These are phyloP conservation scores for Carollia perspicillata DNA, from an alignment of 2,113 vertebrate species.

Conservation along the genomic window DNA sequence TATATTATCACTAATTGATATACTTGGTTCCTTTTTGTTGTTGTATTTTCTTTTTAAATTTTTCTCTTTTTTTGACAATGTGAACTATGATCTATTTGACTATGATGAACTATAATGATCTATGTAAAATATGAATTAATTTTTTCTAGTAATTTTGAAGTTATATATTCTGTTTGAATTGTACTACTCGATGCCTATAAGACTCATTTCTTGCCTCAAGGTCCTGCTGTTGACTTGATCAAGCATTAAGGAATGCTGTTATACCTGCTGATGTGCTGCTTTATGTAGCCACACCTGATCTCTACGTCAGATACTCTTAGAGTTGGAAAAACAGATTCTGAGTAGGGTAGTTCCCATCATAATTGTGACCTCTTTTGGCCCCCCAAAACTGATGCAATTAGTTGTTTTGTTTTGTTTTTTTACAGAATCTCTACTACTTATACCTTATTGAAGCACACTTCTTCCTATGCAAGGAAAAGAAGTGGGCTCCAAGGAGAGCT, in stretches of 20 bases:
- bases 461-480: background rate
- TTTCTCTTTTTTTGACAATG: background rate
- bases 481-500: background rate
- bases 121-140: too few species aligned
- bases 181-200: background rate
- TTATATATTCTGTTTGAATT: background rate
- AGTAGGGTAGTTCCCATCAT: rapidly evolving
- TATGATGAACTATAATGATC: too few species aligned
- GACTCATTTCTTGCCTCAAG: background rate
- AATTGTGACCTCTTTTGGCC: background rate
- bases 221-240: background rate
- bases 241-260: background rate
- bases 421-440: background rate
- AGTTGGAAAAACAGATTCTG: background rate
- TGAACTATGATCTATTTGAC: background rate
- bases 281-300: too few species aligned
- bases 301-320: background rate
- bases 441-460: background rate
- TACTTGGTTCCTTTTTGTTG: background rate
- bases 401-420: background rate
- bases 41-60: background rate
- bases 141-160: background rate
- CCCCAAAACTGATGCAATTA: background rate
- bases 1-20: background rate
- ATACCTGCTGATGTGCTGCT: background rate